Base-by-base conservation (phyloP, 35 echinoderm and acorn worm species). In the Eucidaris tribuloides region DNA sequence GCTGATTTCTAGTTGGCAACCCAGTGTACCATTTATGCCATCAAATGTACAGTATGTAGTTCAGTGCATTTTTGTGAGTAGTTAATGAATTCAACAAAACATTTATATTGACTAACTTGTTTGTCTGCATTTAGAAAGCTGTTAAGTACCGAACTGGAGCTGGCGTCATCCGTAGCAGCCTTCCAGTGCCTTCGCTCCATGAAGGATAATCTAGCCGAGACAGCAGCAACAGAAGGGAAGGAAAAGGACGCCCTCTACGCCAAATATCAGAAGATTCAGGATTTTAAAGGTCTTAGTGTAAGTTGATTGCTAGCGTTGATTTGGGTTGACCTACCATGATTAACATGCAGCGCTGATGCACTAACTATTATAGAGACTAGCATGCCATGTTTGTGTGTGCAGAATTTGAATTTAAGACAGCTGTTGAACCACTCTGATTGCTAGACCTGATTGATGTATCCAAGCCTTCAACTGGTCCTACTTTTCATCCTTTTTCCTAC, bases 261-360 rank as follows among this genome's bases (percentile, higher is more conserved):
- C 43, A 88, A 88, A 45, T 83, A 92, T 20, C 65, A 83, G 82
- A 65, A 92, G 58, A 83, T 91, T 27, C 89, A 91, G 76, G 83
- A 91, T 50, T 91, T 86, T 55, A 85, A 81, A 43, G 64, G 65
- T 19, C n/a, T 91, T 36, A 86, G 83, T 56, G 85, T 92, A 70
- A 87, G 90, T 87, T 14, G 4, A 57, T n/a, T n/a, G n/a, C n/a
- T n/a, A n/a, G n/a, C n/a, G n/a, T n/a, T n/a, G n/a, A n/a, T n/a
- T n/a, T n/a, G n/a, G n/a, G n/a, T n/a, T n/a, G n/a, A n/a, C n/a
- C n/a, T n/a, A n/a, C n/a, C n/a, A n/a, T n/a, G n/a, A n/a, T n/a
- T n/a, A n/a, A n/a, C n/a, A n/a, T n/a, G n/a, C n/a, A n/a, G n/a
- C n/a, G n/a, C n/a, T n/a, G n/a, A n/a, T n/a, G n/a, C n/a, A n/a